Evolutionary conservation across 1,140 invertebrate species (phyloP).

Genomic region (Stenopsyche tienmushanensis): DNA sequence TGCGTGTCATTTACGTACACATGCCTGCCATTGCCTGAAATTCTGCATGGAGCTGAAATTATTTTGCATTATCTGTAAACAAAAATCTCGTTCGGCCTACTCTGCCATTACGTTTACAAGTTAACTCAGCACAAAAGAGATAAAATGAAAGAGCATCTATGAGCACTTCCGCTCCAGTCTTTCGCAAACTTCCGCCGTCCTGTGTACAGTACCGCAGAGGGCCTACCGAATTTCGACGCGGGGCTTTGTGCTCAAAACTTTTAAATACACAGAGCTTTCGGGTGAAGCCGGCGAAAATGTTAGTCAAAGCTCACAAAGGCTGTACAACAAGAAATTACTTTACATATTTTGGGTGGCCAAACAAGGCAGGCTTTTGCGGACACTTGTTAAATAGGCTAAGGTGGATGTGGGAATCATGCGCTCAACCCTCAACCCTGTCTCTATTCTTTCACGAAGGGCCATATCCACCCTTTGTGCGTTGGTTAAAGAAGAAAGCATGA

Average conservation of each 20-base stretch:
- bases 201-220: background rate
- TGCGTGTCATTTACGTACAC: too few relatives aligned
- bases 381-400: conserved; percentile 12
- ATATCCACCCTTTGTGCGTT: too few relatives aligned
- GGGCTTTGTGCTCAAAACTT: conserved; percentile 8
- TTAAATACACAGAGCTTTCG: conserved; percentile 10
- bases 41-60: too few relatives aligned
- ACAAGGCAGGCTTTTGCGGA: background rate
- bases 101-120: background rate
- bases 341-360: conserved; percentile 6
- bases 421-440: background rate
- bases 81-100: background rate
- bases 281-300: conserved; percentile 1
- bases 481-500: too few relatives aligned
- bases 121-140: conserved; percentile 4
- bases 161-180: background rate
- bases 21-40: too few relatives aligned
- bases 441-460: too few relatives aligned
- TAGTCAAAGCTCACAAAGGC: conserved; percentile 6
- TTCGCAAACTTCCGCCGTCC: conserved; percentile 1
- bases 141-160: background rate
- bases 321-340: conserved; percentile 7
- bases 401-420: too few relatives aligned
- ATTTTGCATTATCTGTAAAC: background rate
- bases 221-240: background rate